A percentile compares a stretch with the other conserved stretches of the same genome.
phyloP scores from a whole-genome alignment of 2,888 invertebrate genomes.

The Drosophila melanosoma region DNA sequence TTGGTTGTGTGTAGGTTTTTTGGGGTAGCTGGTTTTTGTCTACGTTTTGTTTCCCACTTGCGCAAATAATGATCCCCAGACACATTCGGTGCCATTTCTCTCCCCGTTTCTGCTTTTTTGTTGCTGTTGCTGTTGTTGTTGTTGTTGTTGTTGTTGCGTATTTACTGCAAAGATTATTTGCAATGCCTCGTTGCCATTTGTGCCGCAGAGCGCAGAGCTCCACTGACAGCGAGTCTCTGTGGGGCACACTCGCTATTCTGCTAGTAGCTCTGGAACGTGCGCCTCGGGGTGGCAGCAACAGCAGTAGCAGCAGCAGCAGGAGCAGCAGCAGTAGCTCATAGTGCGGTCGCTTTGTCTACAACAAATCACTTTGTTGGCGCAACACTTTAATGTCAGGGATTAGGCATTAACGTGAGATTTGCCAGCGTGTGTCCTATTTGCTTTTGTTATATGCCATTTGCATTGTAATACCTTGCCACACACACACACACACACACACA shows the following conservation, averaged over 20 bases:
- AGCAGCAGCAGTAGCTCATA: slow-evolving; percentile 35
- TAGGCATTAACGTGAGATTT: slow-evolving; percentile 78
- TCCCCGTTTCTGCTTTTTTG: slow-evolving; percentile 10
- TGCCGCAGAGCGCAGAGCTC: slow-evolving; percentile 7
- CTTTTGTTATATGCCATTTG: slow-evolving; percentile 55
- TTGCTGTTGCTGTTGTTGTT: slow-evolving; percentile 12
- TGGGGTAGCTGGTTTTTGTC: slow-evolving; percentile 55
- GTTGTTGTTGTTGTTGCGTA: slow-evolving; percentile 56
- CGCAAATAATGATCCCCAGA: slow-evolving; percentile 82
- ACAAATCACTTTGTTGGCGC: slow-evolving; percentile 79
- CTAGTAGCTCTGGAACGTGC: background rate
- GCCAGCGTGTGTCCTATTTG: slow-evolving; percentile 45
- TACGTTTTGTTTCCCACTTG: slow-evolving; percentile 79
- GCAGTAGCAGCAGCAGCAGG: background rate
- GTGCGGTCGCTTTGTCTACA: slow-evolving; percentile 75
- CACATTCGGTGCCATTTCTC: slow-evolving; percentile 63
- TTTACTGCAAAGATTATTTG: slow-evolving; percentile 81
- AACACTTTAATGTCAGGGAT: slow-evolving; percentile 81
- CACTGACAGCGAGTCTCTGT: slow-evolving; percentile 1
- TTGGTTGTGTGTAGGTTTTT: slow-evolving; percentile 37
- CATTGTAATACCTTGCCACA: slow-evolving; percentile 38
- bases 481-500: slow-evolving; percentile 4
- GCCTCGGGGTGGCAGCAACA: slow-evolving; percentile 5
- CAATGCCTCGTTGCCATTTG: slow-evolving; percentile 68
- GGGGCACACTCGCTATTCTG: background rate